phyloP scores from a whole-genome alignment of 37 sponge, comb jelly and placozoan genomes.

The Cliona cf. orientalis region DNA sequence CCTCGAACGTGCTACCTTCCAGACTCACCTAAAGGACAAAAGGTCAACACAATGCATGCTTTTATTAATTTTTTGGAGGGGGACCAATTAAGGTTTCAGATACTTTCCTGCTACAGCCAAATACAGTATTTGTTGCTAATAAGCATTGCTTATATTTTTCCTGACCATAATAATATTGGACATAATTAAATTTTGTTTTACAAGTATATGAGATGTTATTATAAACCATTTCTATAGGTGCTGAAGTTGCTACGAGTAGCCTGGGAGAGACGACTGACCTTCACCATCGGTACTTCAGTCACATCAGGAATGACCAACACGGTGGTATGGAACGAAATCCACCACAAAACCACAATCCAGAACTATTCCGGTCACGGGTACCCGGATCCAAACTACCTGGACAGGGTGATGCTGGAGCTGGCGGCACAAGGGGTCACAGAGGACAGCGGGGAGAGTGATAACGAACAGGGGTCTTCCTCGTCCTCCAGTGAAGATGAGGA shows the following conservation, averaged over 20 bases:
- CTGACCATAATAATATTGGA: no score
- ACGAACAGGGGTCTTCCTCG: background rate
- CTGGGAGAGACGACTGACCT: conserved; percentile 92
- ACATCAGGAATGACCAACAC: conserved; percentile 88
- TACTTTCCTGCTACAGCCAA: no score
- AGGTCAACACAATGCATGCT: no score
- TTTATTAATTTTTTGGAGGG: background rate
- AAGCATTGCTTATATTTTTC: no score
- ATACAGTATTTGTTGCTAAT: no score
- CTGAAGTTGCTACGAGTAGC: conserved; percentile 85
- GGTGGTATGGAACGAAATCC: conserved; percentile 99
- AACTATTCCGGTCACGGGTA: conserved; percentile 92
- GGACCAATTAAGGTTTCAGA: background rate
- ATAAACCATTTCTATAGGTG: conserved; percentile 45
- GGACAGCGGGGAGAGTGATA: conserved; percentile 1
- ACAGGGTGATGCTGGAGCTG: conserved; percentile 89
- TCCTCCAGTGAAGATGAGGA: conserved; percentile 17
- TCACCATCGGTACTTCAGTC: conserved; percentile 94
- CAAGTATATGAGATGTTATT: no score
- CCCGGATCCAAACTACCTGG: conserved; percentile 95
- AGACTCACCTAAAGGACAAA: conserved; percentile 80
- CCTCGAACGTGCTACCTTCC: conserved; percentile 96
- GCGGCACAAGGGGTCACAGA: conserved; percentile 91
- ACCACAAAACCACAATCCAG: conserved; percentile 91
- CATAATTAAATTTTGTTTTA: no score